Base-by-base conservation (phyloP, 1,140 invertebrate species). In the Aphaenogaster ashmeadi region DNA sequence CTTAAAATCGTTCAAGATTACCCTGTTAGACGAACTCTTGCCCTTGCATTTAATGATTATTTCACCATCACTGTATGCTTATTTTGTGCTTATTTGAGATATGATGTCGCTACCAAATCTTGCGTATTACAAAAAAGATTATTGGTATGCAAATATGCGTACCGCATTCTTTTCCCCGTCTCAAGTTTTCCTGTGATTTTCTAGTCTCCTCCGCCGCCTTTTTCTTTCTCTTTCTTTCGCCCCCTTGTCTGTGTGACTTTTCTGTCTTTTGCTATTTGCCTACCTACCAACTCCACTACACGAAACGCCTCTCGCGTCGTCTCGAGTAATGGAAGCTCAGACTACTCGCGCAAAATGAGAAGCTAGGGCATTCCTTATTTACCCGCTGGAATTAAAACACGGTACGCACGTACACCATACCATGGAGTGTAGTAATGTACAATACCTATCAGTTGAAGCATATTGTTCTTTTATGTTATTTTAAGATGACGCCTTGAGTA, bases 351-450 rank as follows among this genome's bases (percentile, higher is more conserved):
- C 74, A 66, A 79, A 78, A 86, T 86, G 74, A 79, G 38, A 86
- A 79, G 75, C 83, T 58, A 75, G 60, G 21, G 62, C 44, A 67
- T 77, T 78, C 67, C 84, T 87, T 77, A 86, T 86, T 86, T 79
- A 77, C 38, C 15, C 6, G 36, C 47, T 47, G 67, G 52, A 87
- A 88, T 80, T 75, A 87, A 88, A 85, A 47, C 52, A 41, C 38
- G 27, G 38, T 58, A 52, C 78, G 71, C 47, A 69, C 52, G 58
- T 52, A 11, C 33, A 15, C 3, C 2, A 52, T 18, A 38, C 47
- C 50, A 18, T 72, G 11, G 33, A 27, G n/a, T 69, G 9, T 56
- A 83, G 27, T 83, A 58, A 72, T 47, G 54, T 36, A 47, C 18
- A 27, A 15, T 67, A 41, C 18, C 52, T 83, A 83, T 83, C 38